Conservation (phyloP, 1,140 invertebrate species). For the Diuraphis noxia region DNA sequence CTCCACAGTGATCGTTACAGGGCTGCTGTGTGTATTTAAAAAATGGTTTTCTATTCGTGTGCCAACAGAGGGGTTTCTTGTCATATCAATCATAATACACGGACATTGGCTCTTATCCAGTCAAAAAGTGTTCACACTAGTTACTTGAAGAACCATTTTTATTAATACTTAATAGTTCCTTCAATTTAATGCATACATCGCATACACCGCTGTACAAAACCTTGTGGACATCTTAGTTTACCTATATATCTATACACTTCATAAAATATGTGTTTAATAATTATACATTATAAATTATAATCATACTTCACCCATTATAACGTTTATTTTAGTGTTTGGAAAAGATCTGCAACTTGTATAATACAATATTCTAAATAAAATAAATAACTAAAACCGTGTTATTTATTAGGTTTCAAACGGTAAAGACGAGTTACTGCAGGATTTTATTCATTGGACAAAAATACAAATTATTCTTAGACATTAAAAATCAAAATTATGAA, state of each 20-base stretch:
- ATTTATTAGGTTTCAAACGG: not conserved
- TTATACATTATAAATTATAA: too few species aligned
- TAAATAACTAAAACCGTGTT: not conserved
- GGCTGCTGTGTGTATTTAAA: constrained; percentile 37
- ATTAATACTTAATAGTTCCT: not conserved
- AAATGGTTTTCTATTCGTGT: constrained; percentile 33
- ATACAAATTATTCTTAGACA: not conserved
- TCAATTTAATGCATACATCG: not conserved
- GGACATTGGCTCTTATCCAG: constrained; percentile 40
- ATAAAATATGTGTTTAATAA: not conserved
- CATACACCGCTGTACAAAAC: not conserved
- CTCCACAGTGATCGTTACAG: constrained; percentile 8
- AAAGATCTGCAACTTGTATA: not conserved
- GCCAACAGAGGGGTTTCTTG: constrained; percentile 37
- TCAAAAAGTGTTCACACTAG: not conserved
- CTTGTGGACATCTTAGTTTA: not conserved
- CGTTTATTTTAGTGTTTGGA: not conserved
- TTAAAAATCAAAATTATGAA: not conserved
- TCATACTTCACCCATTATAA: not conserved
- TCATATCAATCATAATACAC: constrained; percentile 40
- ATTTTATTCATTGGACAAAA: not conserved
- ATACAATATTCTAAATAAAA: not conserved
- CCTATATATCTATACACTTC: not conserved
- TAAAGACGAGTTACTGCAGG: not conserved
- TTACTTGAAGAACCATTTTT: not conserved